phyloP scores from a whole-genome alignment of 2,797 vertebrate genomes.

The Pseudochirops cupreus region DNA sequence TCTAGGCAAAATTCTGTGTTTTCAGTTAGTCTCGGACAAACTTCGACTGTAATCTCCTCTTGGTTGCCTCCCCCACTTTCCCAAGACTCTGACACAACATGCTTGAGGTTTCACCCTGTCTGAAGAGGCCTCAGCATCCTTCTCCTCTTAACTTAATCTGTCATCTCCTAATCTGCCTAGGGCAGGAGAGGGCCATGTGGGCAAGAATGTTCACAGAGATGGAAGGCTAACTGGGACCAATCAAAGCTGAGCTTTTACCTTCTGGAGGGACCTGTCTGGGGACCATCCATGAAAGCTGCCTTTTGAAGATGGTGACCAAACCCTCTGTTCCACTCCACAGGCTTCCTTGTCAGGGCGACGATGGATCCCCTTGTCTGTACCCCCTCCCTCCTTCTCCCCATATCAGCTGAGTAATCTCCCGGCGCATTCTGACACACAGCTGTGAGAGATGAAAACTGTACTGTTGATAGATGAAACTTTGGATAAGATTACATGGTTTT shows the following conservation, averaged over 20 bases:
- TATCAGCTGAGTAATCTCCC: constrained; percentile 91
- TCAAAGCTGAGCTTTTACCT: neutral
- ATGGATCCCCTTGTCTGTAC: constrained; percentile 74
- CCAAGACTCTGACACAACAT: accelerated
- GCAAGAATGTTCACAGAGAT: neutral
- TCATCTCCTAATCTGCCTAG: neutral
- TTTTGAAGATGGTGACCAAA: neutral
- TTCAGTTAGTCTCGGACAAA: neutral
- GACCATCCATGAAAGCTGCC: neutral
- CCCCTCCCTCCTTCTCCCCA: constrained; percentile 78
- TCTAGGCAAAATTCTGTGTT: neutral
- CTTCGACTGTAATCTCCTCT: neutral
- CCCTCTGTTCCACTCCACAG: neutral
- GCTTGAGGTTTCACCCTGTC: constrained; percentile 57
- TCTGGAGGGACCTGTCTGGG: neutral
- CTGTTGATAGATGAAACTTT: constrained; percentile 91
- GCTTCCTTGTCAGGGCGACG: constrained; percentile 72
- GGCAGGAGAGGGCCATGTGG: constrained; percentile 36
- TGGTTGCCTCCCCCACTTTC: neutral
- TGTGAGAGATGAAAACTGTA: constrained; percentile 89
- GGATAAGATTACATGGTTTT: constrained; percentile 93
- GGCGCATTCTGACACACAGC: constrained; percentile 89
- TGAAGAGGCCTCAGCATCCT: constrained; percentile 49
- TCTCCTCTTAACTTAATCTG: constrained; percentile 53
- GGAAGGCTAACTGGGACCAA: accelerated